Evolutionary conservation across 2,888 invertebrate genomes (phyloP).

Genomic region (Dryobotodes eremita): DNA sequence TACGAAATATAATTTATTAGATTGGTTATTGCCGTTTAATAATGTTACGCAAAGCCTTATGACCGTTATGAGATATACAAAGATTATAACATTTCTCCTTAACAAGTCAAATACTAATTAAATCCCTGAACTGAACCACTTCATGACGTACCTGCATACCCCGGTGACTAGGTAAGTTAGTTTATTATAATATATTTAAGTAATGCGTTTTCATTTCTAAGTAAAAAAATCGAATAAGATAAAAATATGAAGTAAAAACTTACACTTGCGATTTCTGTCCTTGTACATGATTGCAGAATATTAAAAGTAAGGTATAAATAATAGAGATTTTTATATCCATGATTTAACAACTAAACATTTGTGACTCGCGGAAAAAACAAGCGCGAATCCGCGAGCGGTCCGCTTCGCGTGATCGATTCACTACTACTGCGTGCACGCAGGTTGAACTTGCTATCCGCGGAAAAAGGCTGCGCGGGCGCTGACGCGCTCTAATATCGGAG

Average conservation of each 20-base stretch:
- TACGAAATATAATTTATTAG: neutral
- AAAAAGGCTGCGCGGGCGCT: slow-evolving; percentile 81
- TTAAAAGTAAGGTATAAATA: slow-evolving; percentile 73
- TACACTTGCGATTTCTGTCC: slow-evolving; percentile 82
- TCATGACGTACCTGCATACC: slow-evolving; percentile 3
- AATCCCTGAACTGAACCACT: slow-evolving; percentile 42
- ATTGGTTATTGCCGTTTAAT: neutral
- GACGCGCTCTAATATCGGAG: slow-evolving; percentile 71
- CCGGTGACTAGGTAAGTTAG: slow-evolving; percentile 25
- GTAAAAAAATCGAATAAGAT: neutral
- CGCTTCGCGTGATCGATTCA: slow-evolving; percentile 82
- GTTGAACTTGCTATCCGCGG: slow-evolving; percentile 73
- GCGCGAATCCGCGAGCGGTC: slow-evolving; percentile 79
- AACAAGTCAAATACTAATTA: neutral
- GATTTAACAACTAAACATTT: slow-evolving; percentile 78
- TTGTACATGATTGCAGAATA: slow-evolving; percentile 72
- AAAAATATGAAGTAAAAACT: slow-evolving; percentile 69
- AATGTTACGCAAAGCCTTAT: neutral
- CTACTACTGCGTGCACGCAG: slow-evolving; percentile 81
- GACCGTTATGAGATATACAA: neutral
- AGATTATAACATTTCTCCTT: neutral
- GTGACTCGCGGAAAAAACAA: slow-evolving; percentile 71
- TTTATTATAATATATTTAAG: slow-evolving; percentile 2
- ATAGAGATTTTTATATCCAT: slow-evolving; percentile 81
- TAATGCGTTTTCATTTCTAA: slow-evolving; percentile 3